A percentile compares a stretch with the other conserved stretches of the same genome.
These are phyloP conservation scores for Pimpla rufipes DNA, from an alignment of 2,888 invertebrate genomes.

Conservation along the genomic window DNA sequence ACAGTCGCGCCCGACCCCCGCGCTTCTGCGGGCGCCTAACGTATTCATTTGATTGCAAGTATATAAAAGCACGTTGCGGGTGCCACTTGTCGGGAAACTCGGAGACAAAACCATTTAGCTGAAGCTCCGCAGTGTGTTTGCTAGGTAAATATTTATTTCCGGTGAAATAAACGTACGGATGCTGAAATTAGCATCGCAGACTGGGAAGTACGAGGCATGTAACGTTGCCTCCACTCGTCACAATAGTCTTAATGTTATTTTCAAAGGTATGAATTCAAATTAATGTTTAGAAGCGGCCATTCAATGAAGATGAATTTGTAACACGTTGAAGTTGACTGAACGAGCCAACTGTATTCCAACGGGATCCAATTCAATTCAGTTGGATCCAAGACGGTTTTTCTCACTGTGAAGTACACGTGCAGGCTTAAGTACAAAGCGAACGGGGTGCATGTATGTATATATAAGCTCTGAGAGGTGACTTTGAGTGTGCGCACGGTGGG, in stretches of 20 bases:
- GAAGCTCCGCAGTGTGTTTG: no score
- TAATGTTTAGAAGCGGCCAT: no score
- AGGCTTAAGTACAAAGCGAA: neutral
- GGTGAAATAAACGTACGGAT: no score
- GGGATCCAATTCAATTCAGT: neutral
- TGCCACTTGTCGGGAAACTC: conserved; percentile 35
- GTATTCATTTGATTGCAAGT: conserved; percentile 34
- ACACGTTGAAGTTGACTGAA: neutral
- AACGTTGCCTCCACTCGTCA: no score
- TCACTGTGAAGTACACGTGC: neutral
- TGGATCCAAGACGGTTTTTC: neutral
- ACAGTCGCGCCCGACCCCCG: no score
- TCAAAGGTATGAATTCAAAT: no score
- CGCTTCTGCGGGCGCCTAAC: conserved; percentile 33
- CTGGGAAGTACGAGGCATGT: no score
- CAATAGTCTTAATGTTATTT: no score
- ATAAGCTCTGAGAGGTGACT: conserved; percentile 26
- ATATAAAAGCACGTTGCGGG: conserved; percentile 28
- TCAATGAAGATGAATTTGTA: no score
- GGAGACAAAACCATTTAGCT: neutral
- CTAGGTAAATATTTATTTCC: no score
- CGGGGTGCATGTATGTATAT: neutral
- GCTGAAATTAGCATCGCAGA: no score
- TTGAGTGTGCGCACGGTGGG: conserved; percentile 11
- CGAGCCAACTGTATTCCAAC: neutral